A percentile compares a stretch with the other conserved stretches of the same genome.
Evolutionary conservation across 2,797 vertebrate species (phyloP).

Genomic region (Myotis findleyi): DNA sequence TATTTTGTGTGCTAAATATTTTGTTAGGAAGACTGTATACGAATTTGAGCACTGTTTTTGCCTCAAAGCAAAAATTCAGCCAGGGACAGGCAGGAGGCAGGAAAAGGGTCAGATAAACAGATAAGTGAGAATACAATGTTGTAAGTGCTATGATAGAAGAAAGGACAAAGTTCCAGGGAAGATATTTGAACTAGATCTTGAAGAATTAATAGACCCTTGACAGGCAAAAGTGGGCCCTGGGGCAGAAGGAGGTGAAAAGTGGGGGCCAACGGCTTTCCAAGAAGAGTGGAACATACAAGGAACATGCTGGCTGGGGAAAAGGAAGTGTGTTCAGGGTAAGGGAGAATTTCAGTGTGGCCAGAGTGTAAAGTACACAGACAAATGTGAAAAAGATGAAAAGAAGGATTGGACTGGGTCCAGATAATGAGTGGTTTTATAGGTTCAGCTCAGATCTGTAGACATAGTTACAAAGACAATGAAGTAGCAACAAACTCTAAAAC

Average conservation of each 20-base stretch:
- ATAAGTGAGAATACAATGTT: not conserved
- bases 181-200: not conserved
- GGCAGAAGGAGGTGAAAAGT: not conserved
- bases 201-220: not conserved
- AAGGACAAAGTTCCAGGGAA: constrained; percentile 17
- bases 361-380: rapidly evolving
- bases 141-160: not conserved
- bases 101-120: not conserved
- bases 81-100: not conserved
- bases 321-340: not conserved
- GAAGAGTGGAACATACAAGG: not conserved
- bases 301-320: not conserved
- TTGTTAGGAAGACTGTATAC: not conserved
- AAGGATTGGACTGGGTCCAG: not conserved
- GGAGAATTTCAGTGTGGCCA: not conserved
- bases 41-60: not conserved
- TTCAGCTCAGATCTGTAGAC: not conserved
- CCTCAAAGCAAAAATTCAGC: not conserved
- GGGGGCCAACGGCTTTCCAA: not conserved
- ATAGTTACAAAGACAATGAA: not conserved
- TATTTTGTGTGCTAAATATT: not conserved
- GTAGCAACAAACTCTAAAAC: not conserved
- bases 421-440: not conserved
- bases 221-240: not conserved
- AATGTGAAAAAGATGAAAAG: not conserved